These are phyloP conservation scores for Cyclura pinguis DNA, from an alignment of 2,797 vertebrate genomes.

Conservation along the genomic window DNA sequence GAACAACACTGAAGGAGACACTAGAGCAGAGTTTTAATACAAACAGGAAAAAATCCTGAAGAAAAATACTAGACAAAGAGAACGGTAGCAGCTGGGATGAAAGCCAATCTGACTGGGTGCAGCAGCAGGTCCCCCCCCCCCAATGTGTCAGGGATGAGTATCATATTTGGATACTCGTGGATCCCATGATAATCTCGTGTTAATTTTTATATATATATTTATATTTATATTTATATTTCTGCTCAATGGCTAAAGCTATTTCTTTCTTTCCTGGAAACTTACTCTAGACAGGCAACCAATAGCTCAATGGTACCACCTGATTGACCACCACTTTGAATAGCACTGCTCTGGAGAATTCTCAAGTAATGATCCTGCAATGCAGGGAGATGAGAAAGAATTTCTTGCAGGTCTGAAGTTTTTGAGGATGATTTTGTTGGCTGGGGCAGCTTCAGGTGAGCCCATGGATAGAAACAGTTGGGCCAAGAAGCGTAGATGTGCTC, in stretches of 20 bases:
- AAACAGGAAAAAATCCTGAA: background rate
- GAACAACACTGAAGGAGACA: background rate
- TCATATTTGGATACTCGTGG: too few relatives aligned
- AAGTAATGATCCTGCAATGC: background rate
- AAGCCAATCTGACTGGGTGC: background rate
- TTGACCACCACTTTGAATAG: too few relatives aligned
- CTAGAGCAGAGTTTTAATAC: background rate
- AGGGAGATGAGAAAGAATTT: background rate
- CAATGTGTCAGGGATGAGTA: too few relatives aligned
- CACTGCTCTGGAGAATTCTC: background rate
- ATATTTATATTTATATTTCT: too few relatives aligned
- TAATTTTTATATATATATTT: too few relatives aligned
- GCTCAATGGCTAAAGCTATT: too few relatives aligned
- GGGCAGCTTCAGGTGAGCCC: background rate
- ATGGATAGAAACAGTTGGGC: too few relatives aligned
- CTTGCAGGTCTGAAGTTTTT: background rate
- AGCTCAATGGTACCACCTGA: too few relatives aligned
- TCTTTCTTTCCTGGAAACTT: too few relatives aligned
- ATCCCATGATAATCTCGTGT: too few relatives aligned
- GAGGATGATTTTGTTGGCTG: background rate
- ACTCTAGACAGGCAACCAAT: too few relatives aligned
- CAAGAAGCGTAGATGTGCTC: background rate
- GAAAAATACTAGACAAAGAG: background rate
- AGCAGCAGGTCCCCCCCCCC: too few relatives aligned
- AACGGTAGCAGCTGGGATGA: background rate